Evolutionary conservation across 2,888 invertebrate species (phyloP), one percentile per base, ranked within the genome.

Genomic region (Ethmia dodecea): DNA sequence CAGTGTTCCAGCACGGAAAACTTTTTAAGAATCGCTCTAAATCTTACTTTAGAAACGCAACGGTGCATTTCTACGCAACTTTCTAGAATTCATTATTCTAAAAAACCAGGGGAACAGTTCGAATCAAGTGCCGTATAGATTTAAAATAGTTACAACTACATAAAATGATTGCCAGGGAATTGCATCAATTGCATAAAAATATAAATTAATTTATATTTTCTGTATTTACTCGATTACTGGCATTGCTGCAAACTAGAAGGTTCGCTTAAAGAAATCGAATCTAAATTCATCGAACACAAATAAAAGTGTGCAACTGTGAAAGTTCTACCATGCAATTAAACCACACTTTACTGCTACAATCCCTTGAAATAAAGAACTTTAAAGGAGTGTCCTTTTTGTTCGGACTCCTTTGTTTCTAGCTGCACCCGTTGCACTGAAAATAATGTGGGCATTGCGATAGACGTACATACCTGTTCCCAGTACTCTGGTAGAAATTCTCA

Each of bases 311-410:
- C 51, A 63, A 59, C 60, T 66, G 69, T 64, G 60, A 66, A 71
- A 74, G 68, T 80, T 73, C 66, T 60, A 66, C 65, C 64, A 66
- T 72, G 73, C 78, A 83, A 83, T 81, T 83, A 83, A 80, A 83
- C 74, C 76, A 60, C 80, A 79, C 74, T 81, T 77, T 77, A 73
- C 66, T 65, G 72, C 68, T 72, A 71, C 77, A 79, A 74, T 78
- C 73, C 74, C 72, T 75, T 74, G 63, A 73, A 81, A 77, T 81
- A 81, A 78, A 79, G 80, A 75, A 79, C 67, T 78, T 73, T 74
- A 70, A 73, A 72, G 68, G 69, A 72, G 66, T 65, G 69, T 68
- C 64, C 64, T 72, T 76, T 80, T 77, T 74, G 70, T 70, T 70
- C 62, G 48, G 45, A 50, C 43, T 61, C 62, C 60, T 75, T 67